phyloP scores from a whole-genome alignment of 2,113 vertebrate species.

The Pedionomus torquatus region DNA sequence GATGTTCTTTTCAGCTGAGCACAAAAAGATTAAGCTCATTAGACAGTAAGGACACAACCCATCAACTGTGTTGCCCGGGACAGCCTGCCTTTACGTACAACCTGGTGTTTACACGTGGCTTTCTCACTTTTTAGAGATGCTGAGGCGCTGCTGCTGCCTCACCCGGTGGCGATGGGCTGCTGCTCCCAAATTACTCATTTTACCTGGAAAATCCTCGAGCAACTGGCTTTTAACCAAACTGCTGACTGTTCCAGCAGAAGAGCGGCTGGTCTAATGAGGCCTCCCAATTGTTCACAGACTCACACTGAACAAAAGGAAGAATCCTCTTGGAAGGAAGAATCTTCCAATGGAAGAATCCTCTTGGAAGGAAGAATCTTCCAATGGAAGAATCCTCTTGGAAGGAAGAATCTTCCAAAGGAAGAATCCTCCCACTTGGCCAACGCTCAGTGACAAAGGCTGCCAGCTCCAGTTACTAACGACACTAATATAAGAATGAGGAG shows the following conservation, averaged over 20 bases:
- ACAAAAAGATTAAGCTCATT: not conserved
- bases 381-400: too few relatives aligned
- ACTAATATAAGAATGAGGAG: fast-evolving
- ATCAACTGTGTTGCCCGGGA: too few relatives aligned
- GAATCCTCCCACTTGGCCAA: not conserved
- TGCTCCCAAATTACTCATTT: not conserved
- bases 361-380: too few relatives aligned
- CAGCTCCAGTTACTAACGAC: fast-evolving
- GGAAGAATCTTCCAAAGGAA: too few relatives aligned
- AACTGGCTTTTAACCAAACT: fast-evolving
- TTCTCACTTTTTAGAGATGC: not conserved
- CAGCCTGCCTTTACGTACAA: fast-evolving
- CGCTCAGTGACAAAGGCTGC: too few relatives aligned
- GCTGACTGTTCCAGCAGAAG: not conserved
- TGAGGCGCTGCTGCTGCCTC: not conserved
- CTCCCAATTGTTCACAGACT: not conserved
- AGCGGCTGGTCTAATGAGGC: not conserved
- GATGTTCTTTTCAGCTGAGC: fast-evolving
- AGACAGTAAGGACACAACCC: fast-evolving
- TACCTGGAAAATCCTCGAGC: not conserved
- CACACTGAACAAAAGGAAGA: not conserved
- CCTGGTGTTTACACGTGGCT: fast-evolving
- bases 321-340: too few relatives aligned
- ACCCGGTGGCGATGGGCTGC: fast-evolving
- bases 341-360: too few relatives aligned